These are phyloP conservation scores for Chondrilla cf. caribensis DNA, from an alignment of 37 sponge, comb jelly and placozoan genomes.

Conservation along the genomic window DNA sequence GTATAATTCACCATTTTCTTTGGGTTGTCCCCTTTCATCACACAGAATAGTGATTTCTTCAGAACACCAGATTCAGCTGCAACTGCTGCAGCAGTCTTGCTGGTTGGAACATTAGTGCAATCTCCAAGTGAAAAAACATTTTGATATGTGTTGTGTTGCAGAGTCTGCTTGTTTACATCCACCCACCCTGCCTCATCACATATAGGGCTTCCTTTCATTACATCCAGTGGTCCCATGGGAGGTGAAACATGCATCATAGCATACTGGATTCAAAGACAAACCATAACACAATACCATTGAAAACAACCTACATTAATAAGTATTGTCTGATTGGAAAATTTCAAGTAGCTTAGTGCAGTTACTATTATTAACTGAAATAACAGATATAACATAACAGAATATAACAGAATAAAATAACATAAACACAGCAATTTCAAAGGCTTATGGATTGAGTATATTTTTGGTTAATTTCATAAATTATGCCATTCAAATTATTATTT, in stretches of 20 bases:
- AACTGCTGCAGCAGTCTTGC: constrained; percentile 86
- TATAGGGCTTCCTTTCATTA: constrained; percentile 65
- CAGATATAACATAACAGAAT: too few relatives aligned
- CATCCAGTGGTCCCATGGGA: constrained; percentile 78
- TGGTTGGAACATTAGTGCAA: constrained; percentile 84
- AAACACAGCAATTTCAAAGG: too few relatives aligned
- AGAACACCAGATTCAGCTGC: constrained; percentile 83
- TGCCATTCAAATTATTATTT: too few relatives aligned
- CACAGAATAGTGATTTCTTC: constrained; percentile 38
- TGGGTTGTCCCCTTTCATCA: constrained; percentile 66
- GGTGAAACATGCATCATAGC: constrained; percentile 83
- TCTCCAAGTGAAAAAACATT: constrained; percentile 92
- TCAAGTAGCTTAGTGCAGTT: too few relatives aligned
- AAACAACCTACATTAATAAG: background rate
- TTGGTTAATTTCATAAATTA: too few relatives aligned
- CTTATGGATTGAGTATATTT: too few relatives aligned
- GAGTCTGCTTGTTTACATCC: constrained; percentile 78
- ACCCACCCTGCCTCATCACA: constrained; percentile 79
- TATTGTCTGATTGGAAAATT: too few relatives aligned
- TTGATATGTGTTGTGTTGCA: constrained; percentile 75
- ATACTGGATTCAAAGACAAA: constrained; percentile 44
- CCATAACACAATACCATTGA: background rate
- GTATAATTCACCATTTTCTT: constrained; percentile 22
- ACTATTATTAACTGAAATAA: too few relatives aligned
- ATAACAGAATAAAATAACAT: too few relatives aligned